These are phyloP conservation scores for Pandemis cinnamomeana DNA, from an alignment of 2,888 invertebrate genomes.

Conservation along the genomic window DNA sequence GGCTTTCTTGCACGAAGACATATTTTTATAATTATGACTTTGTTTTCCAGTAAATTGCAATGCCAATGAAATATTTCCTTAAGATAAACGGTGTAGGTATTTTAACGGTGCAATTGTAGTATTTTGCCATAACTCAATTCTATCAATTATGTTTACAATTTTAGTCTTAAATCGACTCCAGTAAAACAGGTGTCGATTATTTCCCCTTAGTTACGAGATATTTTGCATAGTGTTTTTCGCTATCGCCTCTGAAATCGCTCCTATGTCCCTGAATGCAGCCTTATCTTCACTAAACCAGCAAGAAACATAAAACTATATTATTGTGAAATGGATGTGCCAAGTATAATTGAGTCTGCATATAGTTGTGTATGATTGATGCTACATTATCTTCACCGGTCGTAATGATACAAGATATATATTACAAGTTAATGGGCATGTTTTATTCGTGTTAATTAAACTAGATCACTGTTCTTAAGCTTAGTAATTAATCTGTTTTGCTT, in stretches of 20 bases:
- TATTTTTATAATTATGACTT: too few species aligned
- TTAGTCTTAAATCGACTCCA: too few species aligned
- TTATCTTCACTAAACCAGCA: constrained; percentile 20
- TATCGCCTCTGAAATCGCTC: background rate
- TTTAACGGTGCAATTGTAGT: too few species aligned
- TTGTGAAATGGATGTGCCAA: constrained; percentile 37
- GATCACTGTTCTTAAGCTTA: constrained; percentile 20
- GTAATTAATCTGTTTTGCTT: constrained; percentile 21
- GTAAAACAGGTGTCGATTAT: too few species aligned
- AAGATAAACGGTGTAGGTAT: too few species aligned
- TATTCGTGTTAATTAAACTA: constrained; percentile 28
- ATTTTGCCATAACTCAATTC: too few species aligned
- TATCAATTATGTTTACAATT: too few species aligned
- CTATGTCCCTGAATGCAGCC: background rate
- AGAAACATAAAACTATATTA: constrained; percentile 26
- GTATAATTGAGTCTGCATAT: constrained; percentile 14
- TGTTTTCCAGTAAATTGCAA: too few species aligned
- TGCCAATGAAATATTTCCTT: too few species aligned
- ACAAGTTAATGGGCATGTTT: constrained; percentile 29
- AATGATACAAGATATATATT: constrained; percentile 19
- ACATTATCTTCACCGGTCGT: constrained; percentile 9
- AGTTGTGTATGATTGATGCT: constrained; percentile 31
- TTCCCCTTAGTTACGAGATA: background rate
- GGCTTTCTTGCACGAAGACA: too few species aligned
- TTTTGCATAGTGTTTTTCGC: background rate